Evolutionary conservation across 2,113 vertebrate species (phyloP), one percentile per base, ranked within the genome.

Genomic region (Sinocyclocheilus grahami): DNA sequence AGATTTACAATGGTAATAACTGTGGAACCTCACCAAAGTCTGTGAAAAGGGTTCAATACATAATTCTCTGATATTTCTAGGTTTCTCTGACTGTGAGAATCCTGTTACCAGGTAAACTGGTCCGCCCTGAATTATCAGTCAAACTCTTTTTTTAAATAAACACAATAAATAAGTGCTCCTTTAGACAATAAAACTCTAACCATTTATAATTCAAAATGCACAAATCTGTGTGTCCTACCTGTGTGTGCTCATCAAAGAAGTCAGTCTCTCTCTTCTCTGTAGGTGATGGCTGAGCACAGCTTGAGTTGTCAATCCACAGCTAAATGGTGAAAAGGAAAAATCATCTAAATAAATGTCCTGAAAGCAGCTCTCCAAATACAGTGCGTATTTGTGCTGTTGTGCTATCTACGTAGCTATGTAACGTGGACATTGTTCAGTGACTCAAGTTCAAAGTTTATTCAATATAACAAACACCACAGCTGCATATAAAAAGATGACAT

Each of bases 241-340:
- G 96, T 39, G 96, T 97, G 65, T 96, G 96, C 89, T 99, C 97
- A 0, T 92, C 94, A 90, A 99, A 99, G 90, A 99, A 99, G 91
- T 99, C 98, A 0, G 95, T 86, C 89, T 98, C 97, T 18, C 95
- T 97, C 91, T 97, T 98, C 90, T 98, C 97, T 2, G 94, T 92
- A 2, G 92, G 95, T 5, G 96, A 91, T 55, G 92, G 90, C 18
- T 95, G 84, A 30, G 90, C 88, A 58, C 90, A 89, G 88, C 90
- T 95, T 82, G 96, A 86, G 4, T 91, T 95, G 69, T 99, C 98
- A 84, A 98, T 96, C 95, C 97, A 97, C 10, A 99, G 93, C 98
- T 99, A 86, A 79, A 92, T 60, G 5, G 69, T n/a, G 81, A 24
- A 48, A 48, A 11, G 3, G 10, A 10, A 10, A 58, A 69, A 69